Percentiles rank a stretch among this genome's conserved stretches.
Conservation (phyloP, 2,888 invertebrate species). For the Trissolcus japonicus region DNA sequence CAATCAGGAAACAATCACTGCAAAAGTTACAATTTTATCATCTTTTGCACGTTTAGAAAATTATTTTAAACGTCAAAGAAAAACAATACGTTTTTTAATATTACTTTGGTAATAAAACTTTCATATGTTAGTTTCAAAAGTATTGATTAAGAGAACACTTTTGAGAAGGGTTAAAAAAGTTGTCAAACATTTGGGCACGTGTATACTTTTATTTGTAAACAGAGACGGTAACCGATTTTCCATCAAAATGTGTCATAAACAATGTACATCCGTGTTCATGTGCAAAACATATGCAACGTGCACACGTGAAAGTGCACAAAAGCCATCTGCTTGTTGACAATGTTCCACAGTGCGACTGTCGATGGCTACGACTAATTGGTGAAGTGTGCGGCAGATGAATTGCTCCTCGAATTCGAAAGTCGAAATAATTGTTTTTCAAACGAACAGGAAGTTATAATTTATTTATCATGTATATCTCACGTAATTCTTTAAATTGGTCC, state of each 20-base stretch:
- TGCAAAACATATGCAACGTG: slow-evolving; percentile 34
- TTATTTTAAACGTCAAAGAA: too few species aligned
- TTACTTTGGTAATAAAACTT: too few species aligned
- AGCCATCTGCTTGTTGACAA: slow-evolving; percentile 48
- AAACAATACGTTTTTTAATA: too few species aligned
- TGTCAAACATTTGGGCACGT: slow-evolving; percentile 1
- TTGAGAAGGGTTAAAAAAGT: too few species aligned
- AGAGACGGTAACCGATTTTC: slow-evolving; percentile 2
- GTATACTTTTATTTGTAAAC: not conserved
- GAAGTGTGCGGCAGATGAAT: slow-evolving; percentile 60
- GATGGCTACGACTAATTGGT: slow-evolving; percentile 63
- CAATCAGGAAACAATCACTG: too few species aligned
- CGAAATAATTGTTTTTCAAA: slow-evolving; percentile 26
- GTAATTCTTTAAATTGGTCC: slow-evolving; percentile 8
- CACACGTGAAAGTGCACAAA: slow-evolving; percentile 27
- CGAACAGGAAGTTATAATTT: slow-evolving; percentile 25
- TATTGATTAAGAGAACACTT: too few species aligned
- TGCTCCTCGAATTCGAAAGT: slow-evolving; percentile 44
- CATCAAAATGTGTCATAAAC: slow-evolving; percentile 30
- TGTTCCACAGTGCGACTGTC: slow-evolving; percentile 28
- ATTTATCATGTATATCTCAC: slow-evolving; percentile 11
- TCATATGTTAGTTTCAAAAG: too few species aligned
- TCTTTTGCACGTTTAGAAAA: too few species aligned
- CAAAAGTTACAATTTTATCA: too few species aligned
- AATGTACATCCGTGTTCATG: slow-evolving; percentile 25